These are phyloP conservation scores for Epinephelus awoara DNA, from an alignment of 2,797 vertebrate genomes.

Conservation along the genomic window DNA sequence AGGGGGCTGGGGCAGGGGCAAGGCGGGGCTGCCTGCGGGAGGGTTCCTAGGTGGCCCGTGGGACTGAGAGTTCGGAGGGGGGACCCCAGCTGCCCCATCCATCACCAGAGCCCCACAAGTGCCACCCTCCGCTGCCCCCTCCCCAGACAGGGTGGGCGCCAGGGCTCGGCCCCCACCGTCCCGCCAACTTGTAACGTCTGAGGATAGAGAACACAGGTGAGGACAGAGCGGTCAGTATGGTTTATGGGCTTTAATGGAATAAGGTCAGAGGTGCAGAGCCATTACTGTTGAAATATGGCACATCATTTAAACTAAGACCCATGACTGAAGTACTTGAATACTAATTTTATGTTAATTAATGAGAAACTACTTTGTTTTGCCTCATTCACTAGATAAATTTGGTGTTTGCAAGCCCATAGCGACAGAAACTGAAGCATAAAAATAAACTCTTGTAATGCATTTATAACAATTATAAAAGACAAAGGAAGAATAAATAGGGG, in stretches of 20 bases:
- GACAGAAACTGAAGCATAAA: slow-evolving; percentile 12
- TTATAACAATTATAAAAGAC: not conserved
- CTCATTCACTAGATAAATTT: not conserved
- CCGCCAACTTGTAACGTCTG: slow-evolving; percentile 95
- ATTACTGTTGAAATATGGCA: not conserved
- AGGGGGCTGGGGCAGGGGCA: slow-evolving; percentile 87
- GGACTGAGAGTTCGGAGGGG: slow-evolving; percentile 82
- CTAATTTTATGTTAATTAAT: not conserved
- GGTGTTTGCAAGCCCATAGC: not conserved
- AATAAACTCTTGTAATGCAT: not conserved
- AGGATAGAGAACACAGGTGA: slow-evolving; percentile 14
- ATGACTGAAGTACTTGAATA: not conserved
- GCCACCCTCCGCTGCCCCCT: slow-evolving; percentile 89
- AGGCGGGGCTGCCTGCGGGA: slow-evolving; percentile 85
- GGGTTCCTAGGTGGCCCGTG: slow-evolving; percentile 86
- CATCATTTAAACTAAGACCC: not conserved
- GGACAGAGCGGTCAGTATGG: slow-evolving; percentile 7
- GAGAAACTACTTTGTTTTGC: not conserved
- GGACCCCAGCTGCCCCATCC: slow-evolving; percentile 87
- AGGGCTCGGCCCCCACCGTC: slow-evolving; percentile 93
- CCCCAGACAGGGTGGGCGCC: slow-evolving; percentile 87
- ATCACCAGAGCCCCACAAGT: slow-evolving; percentile 86
- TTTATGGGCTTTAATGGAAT: slow-evolving; percentile 21
- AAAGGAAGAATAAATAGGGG: not conserved
- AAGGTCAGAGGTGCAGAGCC: slow-evolving; percentile 2